Evolutionary conservation across 2,888 invertebrate species (phyloP), one percentile per base, ranked within the genome.

Genomic region (Ischnus inquisitorius): DNA sequence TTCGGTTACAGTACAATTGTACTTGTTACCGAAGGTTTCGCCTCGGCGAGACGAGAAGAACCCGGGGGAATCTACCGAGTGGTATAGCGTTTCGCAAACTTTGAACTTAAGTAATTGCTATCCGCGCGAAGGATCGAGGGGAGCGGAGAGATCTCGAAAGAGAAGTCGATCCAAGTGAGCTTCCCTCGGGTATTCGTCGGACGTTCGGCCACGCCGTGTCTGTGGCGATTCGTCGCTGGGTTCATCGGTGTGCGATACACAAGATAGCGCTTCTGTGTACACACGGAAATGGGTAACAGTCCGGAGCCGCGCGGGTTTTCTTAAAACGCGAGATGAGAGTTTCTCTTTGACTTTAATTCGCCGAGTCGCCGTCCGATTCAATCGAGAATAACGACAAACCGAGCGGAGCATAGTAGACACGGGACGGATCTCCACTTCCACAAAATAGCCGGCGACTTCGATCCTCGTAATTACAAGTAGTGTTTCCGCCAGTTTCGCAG

Each of bases 91-190:
- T 83, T 80, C 83, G 76, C 86, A 88, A 88, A 88, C 89, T 88
- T 87, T 83, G 81, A 87, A 87, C 86, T 87, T 84, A 86, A 89
- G 88, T 89, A 88, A 89, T 89, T 89, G 88, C 86, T 83, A 83
- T 79, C 81, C 67, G 69, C 77, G 80, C 48, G 80, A 68, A n/a
- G 54, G 43, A 19, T 25, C 16, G 41, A 39, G 19, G 28, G 48
- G 5, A 22, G 54, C 14, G 28, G 12, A 16, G 65, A 57, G 16
- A 5, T 25, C 12, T 22, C 12, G 22, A 22, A 60, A 65, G 71
- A 41, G 39, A 79, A 78, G 68, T 68, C 81, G 84, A 80, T 74
- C 80, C 74, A 72, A 83, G 83, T 72, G 80, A 78, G 68, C 64
- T 81, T 84, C 80, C 80, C 84, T 77, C 68, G 81, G 74, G 84